These are phyloP conservation scores for Murina feae DNA, from an alignment of 2,113 vertebrate genomes.

Conservation along the genomic window DNA sequence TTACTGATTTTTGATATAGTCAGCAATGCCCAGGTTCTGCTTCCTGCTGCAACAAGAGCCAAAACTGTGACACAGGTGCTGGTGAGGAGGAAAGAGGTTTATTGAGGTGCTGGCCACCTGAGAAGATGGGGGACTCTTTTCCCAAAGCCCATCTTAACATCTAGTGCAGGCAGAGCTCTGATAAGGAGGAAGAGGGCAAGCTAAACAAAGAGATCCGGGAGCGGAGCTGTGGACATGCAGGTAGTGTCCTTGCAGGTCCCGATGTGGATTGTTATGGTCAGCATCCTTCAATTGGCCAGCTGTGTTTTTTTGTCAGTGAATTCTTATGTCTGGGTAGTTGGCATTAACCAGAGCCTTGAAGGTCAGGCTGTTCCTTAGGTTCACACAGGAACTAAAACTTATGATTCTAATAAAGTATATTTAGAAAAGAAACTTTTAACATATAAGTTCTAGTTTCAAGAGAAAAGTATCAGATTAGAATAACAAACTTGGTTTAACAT, in stretches of 20 bases:
- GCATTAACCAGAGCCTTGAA: too few species aligned
- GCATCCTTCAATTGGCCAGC: neutral
- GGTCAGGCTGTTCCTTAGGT: neutral
- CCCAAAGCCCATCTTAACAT: neutral
- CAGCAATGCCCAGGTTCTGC: neutral
- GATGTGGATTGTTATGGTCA: neutral
- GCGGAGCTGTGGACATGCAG: neutral
- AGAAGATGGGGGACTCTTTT: neutral
- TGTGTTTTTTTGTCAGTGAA: neutral
- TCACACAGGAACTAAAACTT: neutral
- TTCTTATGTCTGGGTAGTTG: neutral
- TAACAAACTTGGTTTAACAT: neutral
- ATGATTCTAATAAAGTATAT: neutral
- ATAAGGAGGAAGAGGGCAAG: neutral
- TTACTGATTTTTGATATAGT: too few species aligned
- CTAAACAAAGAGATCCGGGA: neutral
- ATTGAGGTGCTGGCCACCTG: neutral
- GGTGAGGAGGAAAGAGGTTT: neutral
- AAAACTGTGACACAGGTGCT: neutral
- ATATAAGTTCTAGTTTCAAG: neutral
- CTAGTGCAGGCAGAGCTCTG: neutral
- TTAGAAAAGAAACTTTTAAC: neutral
- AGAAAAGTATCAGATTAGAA: neutral
- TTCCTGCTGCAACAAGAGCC: neutral
- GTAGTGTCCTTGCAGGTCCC: neutral